Evolutionary conservation across 2,888 invertebrate species (phyloP).

Genomic region (Eurytoma adleriae): DNA sequence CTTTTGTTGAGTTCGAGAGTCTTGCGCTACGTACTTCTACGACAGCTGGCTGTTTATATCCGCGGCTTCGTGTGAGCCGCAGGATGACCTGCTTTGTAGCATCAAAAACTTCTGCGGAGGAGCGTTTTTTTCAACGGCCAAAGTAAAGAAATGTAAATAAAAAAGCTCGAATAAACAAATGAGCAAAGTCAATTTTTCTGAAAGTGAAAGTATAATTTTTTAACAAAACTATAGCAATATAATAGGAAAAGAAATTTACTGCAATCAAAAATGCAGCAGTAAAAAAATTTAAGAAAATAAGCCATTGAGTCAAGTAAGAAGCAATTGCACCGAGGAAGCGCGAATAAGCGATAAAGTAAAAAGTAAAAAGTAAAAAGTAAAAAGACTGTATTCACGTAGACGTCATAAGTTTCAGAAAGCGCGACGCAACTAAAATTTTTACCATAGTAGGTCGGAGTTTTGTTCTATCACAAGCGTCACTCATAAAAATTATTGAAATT

Average conservation of each 20-base stretch:
- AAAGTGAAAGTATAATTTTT: too few species aligned
- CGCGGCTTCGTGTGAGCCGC: too few species aligned
- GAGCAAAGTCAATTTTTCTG: background rate
- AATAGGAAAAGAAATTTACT: background rate
- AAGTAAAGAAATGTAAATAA: background rate
- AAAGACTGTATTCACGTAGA: constrained; percentile 14
- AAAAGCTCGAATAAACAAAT: background rate
- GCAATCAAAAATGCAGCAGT: background rate
- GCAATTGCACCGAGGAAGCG: background rate
- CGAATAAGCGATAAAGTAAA: background rate
- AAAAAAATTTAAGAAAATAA: too few species aligned
- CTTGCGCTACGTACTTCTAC: background rate
- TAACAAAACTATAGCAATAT: too few species aligned
- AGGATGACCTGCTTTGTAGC: too few species aligned
- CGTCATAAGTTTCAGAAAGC: constrained; percentile 27
- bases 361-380: constrained; percentile 8
- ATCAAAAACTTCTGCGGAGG: too few species aligned
- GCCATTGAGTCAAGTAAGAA: background rate
- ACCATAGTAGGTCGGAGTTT: constrained; percentile 20
- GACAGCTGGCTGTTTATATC: background rate
- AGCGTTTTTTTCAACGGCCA: too few species aligned
- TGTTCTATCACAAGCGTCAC: constrained; percentile 18
- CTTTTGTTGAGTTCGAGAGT: too few species aligned
- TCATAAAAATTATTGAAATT: constrained; percentile 21
- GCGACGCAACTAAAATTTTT: constrained; percentile 37